phyloP scores from a whole-genome alignment of 2,113 vertebrate species.

The Camelus bactrianus region DNA sequence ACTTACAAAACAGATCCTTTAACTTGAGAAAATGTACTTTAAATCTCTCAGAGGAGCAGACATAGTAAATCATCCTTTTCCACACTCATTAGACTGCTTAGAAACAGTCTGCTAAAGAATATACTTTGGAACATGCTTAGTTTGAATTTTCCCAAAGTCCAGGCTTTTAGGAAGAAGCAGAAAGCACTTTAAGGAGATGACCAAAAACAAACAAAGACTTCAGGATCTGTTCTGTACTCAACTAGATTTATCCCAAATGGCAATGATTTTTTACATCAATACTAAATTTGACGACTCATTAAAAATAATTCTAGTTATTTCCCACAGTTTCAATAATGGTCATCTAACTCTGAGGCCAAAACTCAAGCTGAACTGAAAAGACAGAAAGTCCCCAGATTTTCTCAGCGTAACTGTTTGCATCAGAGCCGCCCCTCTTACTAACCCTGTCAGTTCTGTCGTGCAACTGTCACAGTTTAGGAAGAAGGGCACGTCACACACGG shows the following conservation, averaged over 20 bases:
- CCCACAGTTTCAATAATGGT: not conserved
- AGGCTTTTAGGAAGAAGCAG: not conserved
- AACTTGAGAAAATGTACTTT: not conserved
- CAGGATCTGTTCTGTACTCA: not conserved
- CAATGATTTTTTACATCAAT: not conserved
- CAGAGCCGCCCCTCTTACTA: not conserved
- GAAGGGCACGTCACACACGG: not conserved
- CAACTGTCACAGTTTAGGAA: not conserved
- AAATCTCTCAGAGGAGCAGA: not conserved
- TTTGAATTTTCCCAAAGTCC: not conserved
- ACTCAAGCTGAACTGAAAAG: not conserved
- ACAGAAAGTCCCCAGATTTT: not conserved
- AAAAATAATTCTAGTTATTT: not conserved
- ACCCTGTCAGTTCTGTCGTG: rapidly evolving
- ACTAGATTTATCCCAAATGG: not conserved
- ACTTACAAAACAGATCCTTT: not conserved
- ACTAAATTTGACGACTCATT: not conserved
- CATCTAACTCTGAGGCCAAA: not conserved
- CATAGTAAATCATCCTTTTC: not conserved
- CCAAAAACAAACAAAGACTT: not conserved
- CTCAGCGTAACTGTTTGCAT: too few species aligned
- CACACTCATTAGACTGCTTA: not conserved
- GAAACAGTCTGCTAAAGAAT: not conserved
- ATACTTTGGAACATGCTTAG: not conserved
- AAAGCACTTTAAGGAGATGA: not conserved